These are phyloP conservation scores for Microtus ochrogaster DNA, from an alignment of 2,113 vertebrate genomes.

Conservation along the genomic window DNA sequence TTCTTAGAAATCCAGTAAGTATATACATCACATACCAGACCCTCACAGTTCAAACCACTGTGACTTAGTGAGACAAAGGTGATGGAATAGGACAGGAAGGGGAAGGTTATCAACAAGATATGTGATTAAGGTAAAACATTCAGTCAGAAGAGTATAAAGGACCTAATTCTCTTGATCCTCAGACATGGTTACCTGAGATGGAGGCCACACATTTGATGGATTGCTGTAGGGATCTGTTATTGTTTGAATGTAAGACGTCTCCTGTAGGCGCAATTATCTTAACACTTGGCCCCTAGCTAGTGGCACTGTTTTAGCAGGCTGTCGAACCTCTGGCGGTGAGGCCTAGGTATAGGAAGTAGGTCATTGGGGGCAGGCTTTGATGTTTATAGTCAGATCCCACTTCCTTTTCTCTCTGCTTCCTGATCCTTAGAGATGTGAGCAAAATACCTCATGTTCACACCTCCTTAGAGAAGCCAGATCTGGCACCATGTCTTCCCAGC, in stretches of 20 bases:
- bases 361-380: neutral
- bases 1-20: slow-evolving; percentile 39
- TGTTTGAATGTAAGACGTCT: neutral
- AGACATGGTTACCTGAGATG: neutral
- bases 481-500: neutral
- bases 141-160: slow-evolving; percentile 8
- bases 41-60: slow-evolving; percentile 25
- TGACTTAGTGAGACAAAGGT: slow-evolving; percentile 37
- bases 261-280: neutral
- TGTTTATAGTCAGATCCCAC: neutral
- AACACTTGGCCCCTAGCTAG: neutral
- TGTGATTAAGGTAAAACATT: neutral
- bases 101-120: neutral
- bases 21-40: slow-evolving; percentile 34
- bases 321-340: neutral
- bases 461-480: neutral
- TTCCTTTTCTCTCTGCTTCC: neutral
- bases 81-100: neutral
- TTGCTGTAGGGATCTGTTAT: neutral
- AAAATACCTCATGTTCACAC: neutral
- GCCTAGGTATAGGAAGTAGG: neutral
- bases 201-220: neutral
- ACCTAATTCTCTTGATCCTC: slow-evolving; percentile 44
- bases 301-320: neutral
- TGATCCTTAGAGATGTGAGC: neutral